phyloP scores from a whole-genome alignment of 2,113 vertebrate genomes.

The Misgurnus mizolepis region DNA sequence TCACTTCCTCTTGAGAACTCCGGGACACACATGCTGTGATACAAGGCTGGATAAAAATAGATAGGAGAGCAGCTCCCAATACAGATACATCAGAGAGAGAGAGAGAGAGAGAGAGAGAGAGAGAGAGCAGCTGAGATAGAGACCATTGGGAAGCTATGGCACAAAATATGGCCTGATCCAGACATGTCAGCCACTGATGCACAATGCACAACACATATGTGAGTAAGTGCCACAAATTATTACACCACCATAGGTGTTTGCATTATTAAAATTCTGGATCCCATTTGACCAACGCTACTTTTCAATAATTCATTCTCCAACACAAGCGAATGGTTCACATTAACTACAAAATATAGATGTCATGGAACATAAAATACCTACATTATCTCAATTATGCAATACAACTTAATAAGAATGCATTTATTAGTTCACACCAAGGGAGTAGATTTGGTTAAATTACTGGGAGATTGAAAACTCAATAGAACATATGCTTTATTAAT shows the following conservation, averaged over 20 bases:
- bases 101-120: conserved; percentile 24
- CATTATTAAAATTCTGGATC: conserved; percentile 16
- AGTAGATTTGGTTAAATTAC: too few species aligned
- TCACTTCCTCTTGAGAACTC: conserved; percentile 38
- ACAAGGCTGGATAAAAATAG: conserved; percentile 63
- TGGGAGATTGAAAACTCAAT: too few species aligned
- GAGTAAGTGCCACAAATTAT: neutral
- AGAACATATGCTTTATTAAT: too few species aligned
- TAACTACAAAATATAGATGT: conserved; percentile 5
- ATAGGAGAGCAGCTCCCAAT: conserved; percentile 58
- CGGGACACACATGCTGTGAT: conserved; percentile 55
- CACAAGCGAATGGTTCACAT: too few species aligned
- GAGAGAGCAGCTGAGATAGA: neutral
- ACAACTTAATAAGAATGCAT: too few species aligned
- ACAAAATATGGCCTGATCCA: conserved; percentile 17
- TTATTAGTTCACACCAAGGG: too few species aligned
- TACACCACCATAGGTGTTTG: neutral
- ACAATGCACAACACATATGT: conserved; percentile 27
- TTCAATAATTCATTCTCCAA: conserved; percentile 27
- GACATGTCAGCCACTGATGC: conserved; percentile 3
- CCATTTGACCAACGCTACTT: neutral
- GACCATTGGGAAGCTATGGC: neutral
- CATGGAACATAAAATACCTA: neutral
- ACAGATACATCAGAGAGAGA: conserved; percentile 39
- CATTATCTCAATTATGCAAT: too few species aligned